Evolutionary conservation across 2,888 invertebrate species (phyloP).

Genomic region (Lathronympha strigana): DNA sequence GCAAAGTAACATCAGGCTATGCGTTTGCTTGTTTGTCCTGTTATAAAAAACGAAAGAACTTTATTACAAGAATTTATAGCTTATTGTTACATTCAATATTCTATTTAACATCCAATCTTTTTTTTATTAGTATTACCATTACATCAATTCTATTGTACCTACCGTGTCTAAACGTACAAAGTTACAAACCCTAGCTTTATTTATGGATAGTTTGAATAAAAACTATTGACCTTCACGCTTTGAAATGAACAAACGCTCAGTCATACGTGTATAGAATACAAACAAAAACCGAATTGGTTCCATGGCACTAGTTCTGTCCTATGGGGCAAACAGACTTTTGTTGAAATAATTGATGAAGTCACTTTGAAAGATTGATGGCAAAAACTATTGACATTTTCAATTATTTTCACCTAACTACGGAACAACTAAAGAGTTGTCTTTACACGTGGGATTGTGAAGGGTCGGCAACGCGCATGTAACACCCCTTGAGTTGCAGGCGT

Average conservation of each 20-base stretch:
- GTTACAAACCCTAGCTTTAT: conserved; percentile 29
- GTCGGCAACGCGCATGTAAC: no score
- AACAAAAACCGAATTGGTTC: conserved; percentile 37
- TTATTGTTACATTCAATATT: neutral
- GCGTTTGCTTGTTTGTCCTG: no score
- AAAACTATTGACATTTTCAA: neutral
- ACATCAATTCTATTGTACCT: neutral
- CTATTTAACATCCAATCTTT: neutral
- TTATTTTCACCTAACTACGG: no score
- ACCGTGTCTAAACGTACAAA: neutral
- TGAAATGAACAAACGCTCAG: conserved; percentile 17
- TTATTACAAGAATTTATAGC: no score
- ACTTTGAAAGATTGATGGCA: neutral
- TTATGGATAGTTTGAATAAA: conserved; percentile 34
- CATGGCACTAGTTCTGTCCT: conserved; percentile 19
- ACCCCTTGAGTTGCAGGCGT: no score
- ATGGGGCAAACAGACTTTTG: conserved; percentile 9
- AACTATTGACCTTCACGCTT: conserved; percentile 39
- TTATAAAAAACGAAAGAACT: no score
- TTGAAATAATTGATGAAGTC: conserved; percentile 1
- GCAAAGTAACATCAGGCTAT: no score
- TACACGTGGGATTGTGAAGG: no score
- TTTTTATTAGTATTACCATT: neutral
- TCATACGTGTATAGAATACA: conserved; percentile 32
- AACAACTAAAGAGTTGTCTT: no score